phyloP scores from a whole-genome alignment of 2,888 invertebrate species.

The Mechanitis mazaeus region DNA sequence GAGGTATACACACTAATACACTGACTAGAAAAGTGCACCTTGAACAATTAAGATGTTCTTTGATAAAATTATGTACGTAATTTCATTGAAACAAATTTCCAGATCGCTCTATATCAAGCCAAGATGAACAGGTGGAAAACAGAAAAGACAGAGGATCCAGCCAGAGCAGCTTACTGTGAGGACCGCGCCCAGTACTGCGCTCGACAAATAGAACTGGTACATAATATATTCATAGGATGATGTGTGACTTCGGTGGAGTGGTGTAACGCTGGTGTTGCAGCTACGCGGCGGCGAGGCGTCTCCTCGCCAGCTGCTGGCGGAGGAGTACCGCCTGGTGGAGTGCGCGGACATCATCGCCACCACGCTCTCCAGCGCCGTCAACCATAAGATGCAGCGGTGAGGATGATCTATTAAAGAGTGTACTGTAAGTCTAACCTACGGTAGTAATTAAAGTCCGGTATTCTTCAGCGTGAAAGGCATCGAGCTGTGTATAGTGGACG shows the following conservation, averaged over 20 bases:
- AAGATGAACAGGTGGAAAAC: constrained; percentile 65
- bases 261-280: constrained; percentile 13
- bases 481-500: constrained; percentile 87
- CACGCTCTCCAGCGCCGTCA: constrained; percentile 79
- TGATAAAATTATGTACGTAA: too few relatives aligned
- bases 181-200: constrained; percentile 40
- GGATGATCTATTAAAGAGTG: constrained; percentile 35
- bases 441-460: neutral
- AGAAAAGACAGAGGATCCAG: constrained; percentile 52
- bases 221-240: constrained; percentile 2
- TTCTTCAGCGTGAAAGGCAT: constrained; percentile 42
- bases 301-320: constrained; percentile 44
- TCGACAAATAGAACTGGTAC: constrained; percentile 50
- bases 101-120: constrained; percentile 60
- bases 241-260: neutral
- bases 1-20: constrained; percentile 26
- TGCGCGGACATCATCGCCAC: constrained; percentile 83
- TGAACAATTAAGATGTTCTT: too few relatives aligned
- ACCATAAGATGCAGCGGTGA: constrained; percentile 46
- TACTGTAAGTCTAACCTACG: constrained; percentile 24
- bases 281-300: constrained; percentile 33
- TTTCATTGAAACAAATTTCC: constrained; percentile 11
- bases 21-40: neutral
- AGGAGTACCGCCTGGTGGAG: constrained; percentile 63
- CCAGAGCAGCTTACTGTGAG: constrained; percentile 58